Percentiles rank a stretch among this genome's conserved stretches.
Conservation (phyloP, 1,140 invertebrate species). For the Macrobrachium rosenbergii region DNA sequence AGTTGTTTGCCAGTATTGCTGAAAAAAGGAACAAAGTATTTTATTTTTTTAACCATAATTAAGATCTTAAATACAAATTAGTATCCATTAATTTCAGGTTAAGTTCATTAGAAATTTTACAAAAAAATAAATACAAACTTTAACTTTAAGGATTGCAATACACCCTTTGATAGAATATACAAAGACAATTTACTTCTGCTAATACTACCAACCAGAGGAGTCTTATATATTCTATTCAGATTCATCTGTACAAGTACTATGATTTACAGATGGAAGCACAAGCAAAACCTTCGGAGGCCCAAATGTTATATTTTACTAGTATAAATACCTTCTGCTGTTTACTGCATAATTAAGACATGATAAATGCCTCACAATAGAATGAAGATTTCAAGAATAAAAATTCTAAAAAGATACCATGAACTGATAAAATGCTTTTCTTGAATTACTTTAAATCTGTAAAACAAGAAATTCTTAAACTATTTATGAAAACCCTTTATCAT, state of each 20-base stretch:
- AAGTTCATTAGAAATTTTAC: not conserved
- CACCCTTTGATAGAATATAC: too few relatives aligned
- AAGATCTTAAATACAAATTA: not conserved
- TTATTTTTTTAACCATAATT: not conserved
- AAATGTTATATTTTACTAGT: not conserved
- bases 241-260: too few relatives aligned
- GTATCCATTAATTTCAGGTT: not conserved
- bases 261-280: too few relatives aligned
- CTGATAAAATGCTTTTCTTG: too few relatives aligned
- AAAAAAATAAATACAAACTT: not conserved
- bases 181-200: too few relatives aligned
- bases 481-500: too few relatives aligned
- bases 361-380: not conserved
- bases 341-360: not conserved
- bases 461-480: too few relatives aligned
- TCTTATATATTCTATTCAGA: too few relatives aligned
- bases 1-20: constrained; percentile 95
- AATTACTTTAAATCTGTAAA: too few relatives aligned
- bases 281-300: too few relatives aligned
- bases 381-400: not conserved
- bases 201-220: too few relatives aligned
- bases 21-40: constrained; percentile 61
- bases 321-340: not conserved
- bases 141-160: too few relatives aligned
- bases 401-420: not conserved